Evolutionary conservation across 2,888 invertebrate genomes (phyloP).

Genomic region (Sarcophaga carnaria): DNA sequence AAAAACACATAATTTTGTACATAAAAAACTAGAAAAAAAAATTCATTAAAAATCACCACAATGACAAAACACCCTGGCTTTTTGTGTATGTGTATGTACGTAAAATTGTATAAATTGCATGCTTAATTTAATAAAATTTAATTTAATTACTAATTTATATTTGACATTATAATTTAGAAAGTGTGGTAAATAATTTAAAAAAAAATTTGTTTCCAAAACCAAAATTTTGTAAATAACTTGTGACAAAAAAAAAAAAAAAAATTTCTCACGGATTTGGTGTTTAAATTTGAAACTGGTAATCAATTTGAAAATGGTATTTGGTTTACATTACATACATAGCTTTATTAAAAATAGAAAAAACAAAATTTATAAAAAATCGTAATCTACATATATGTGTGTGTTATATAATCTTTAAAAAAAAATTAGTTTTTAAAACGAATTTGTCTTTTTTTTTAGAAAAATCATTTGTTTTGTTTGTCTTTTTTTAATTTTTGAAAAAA

Average conservation of each 20-base stretch:
- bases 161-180: not conserved
- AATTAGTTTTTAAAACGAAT: not conserved
- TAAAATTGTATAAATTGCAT: constrained; percentile 54
- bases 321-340: constrained; percentile 35
- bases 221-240: constrained; percentile 72
- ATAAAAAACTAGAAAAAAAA: no score
- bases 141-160: constrained; percentile 12
- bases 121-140: constrained; percentile 2
- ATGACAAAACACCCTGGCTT: constrained; percentile 33
- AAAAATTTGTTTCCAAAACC: constrained; percentile 59
- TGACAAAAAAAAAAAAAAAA: constrained; percentile 20
- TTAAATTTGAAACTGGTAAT: not conserved
- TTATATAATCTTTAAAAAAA: not conserved
- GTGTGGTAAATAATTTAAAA: constrained; percentile 8
- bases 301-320: constrained; percentile 5
- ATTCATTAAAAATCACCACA: constrained; percentile 33
- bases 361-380: not conserved
- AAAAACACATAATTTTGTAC: no score
- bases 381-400: no score
- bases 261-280: constrained; percentile 14
- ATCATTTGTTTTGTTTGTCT: constrained; percentile 49
- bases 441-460: not conserved
- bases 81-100: constrained; percentile 44
- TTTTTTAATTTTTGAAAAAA: constrained; percentile 36
- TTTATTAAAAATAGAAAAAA: constrained; percentile 15